Evolutionary conservation across 2,113 vertebrate genomes (phyloP).

Genomic region (Calyptommatus sinebrachiatus): DNA sequence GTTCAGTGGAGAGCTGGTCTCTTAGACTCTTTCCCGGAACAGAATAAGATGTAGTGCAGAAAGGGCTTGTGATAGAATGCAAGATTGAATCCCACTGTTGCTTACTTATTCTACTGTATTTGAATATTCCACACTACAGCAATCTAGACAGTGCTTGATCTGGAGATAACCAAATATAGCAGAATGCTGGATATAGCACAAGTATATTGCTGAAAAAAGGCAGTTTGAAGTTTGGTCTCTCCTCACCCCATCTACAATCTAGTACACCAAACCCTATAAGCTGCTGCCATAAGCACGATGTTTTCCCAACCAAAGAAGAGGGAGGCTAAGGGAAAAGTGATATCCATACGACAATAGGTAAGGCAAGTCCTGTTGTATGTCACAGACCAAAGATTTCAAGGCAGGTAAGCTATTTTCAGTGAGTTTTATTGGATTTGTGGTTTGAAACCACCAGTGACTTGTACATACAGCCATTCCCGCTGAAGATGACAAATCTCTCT

Average conservation of each 20-base stretch:
- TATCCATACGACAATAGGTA: no score
- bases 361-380: neutral
- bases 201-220: neutral
- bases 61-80: no score
- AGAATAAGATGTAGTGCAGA: no score
- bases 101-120: no score
- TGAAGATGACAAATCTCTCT: slow-evolving; percentile 49
- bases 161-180: no score
- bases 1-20: no score
- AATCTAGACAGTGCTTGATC: no score
- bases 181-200: neutral
- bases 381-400: neutral
- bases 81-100: no score
- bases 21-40: no score
- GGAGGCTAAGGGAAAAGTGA: no score
- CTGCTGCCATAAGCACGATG: neutral
- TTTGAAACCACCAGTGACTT: slow-evolving; percentile 15
- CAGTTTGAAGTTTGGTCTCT: neutral
- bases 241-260: neutral
- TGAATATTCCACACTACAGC: no score
- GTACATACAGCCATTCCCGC: slow-evolving; percentile 48
- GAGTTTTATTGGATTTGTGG: neutral
- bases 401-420: neutral
- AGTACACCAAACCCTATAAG: neutral
- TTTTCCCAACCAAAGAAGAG: neutral